Conservation (phyloP, 1,140 invertebrate species). For the Trachymyrmex septentrionalis region DNA sequence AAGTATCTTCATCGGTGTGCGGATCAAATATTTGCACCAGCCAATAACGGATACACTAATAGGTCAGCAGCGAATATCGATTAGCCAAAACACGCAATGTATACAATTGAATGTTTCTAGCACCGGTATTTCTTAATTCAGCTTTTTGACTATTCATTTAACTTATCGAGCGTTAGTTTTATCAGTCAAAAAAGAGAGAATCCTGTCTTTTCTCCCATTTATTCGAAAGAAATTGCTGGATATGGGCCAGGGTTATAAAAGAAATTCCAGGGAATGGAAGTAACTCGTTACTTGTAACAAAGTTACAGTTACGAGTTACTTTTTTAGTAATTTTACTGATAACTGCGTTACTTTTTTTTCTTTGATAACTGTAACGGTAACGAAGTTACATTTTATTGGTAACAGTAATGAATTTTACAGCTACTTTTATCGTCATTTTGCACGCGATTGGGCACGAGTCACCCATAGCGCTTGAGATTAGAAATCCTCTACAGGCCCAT, state of each 20-base stretch:
- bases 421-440: too few relatives aligned
- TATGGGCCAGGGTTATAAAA: not conserved
- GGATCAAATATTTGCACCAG: constrained; percentile 46
- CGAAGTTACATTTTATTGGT: too few relatives aligned
- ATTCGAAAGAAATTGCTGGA: not conserved
- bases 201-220: constrained; percentile 12
- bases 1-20: constrained; percentile 18
- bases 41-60: not conserved
- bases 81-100: constrained; percentile 28
- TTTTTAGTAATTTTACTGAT: too few relatives aligned
- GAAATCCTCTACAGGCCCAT: too few relatives aligned
- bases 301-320: too few relatives aligned
- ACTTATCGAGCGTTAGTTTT: constrained; percentile 16
- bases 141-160: not conserved
- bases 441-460: too few relatives aligned
- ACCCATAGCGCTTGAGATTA: too few relatives aligned
- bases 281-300: too few relatives aligned
- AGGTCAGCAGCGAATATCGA: constrained; percentile 67
- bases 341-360: too few relatives aligned
- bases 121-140: constrained; percentile 16
- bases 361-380: too few relatives aligned
- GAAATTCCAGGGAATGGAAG: not conserved
- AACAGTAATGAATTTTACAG: too few relatives aligned
- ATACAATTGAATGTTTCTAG: constrained; percentile 50
- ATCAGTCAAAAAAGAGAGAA: not conserved